Base-by-base conservation (phyloP, 2,888 invertebrate species). In the Cecidostiba fungosa region DNA sequence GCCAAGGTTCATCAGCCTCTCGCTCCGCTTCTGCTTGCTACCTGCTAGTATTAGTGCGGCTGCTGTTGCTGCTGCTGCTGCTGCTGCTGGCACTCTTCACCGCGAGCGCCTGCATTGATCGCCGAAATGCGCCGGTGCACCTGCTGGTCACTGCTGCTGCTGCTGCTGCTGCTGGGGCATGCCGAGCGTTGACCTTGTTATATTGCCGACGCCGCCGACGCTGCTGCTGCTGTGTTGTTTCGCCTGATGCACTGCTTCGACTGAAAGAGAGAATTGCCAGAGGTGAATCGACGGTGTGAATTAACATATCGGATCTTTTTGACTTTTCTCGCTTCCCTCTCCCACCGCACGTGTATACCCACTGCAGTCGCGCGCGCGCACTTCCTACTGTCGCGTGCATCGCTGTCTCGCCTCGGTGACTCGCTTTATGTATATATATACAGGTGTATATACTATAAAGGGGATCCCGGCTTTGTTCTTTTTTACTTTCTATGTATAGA, bases 1-100 rank as follows among this genome's bases (percentile, higher is more conserved):
- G 88, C 88, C 89, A 87, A 90, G 88, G 90, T 86, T 90, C 91
- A 90, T 91, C 90, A 90, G 90, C 90, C 88, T 87, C 23, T 10
- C 26, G 39, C 69, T 62, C 16, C 39, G 8, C 29, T 10, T 6
- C 29, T 32, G 12, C 32, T 54, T n/a, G 62, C 36, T 29, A n/a
- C 47, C 23, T 23, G 50, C 47, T 47, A 16, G 23, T 14, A n/a
- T n/a, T n/a, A 23, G 2, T n/a, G 62, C 39, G 19, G 62, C 62
- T 32, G 70, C 10, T 72, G 39, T 2, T 19, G 32, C 66, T 39
- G 72, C n/a, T 54, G 36, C 59, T 47, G 32, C 66, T 47, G 47
- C 66, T 62, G 23, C 43, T 47, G 23, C 12, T 50, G 16, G 54
- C 54, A 59, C 54, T 59, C 54, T n/a, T 82, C 23, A 23, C 43